Percentiles rank a stretch among this genome's conserved stretches.
Evolutionary conservation across 2,797 vertebrate genomes (phyloP).

Genomic region (Tokudaia tokunoshimensis): DNA sequence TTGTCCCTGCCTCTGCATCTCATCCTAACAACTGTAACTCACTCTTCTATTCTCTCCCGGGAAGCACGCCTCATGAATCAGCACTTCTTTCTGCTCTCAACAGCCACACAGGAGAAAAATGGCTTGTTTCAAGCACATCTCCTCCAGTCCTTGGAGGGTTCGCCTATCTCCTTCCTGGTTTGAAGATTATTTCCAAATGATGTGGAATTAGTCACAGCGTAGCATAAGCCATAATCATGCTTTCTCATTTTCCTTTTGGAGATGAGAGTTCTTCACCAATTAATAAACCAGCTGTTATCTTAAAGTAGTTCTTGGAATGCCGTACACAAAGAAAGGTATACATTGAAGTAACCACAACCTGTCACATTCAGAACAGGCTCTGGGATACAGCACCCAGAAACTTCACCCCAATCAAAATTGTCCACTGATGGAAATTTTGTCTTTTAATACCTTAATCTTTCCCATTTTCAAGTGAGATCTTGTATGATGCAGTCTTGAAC

Average conservation of each 20-base stretch:
- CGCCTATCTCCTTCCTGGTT: conserved; percentile 43
- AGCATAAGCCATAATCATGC: conserved; percentile 10
- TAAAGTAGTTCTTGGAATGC: background rate
- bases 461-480: background rate
- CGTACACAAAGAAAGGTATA: background rate
- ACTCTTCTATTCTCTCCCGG: background rate
- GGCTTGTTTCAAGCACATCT: conserved; percentile 33
- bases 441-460: background rate
- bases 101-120: background rate
- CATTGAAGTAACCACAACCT: background rate
- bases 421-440: background rate
- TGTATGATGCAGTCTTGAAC: background rate
- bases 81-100: background rate
- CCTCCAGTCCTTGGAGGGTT: conserved; percentile 27
- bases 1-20: background rate
- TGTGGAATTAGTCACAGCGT: conserved; percentile 68
- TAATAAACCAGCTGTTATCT: background rate
- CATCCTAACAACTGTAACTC: background rate
- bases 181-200: conserved; percentile 67
- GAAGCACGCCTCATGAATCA: background rate
- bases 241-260: background rate
- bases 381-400: background rate
- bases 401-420: background rate
- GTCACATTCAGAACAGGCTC: background rate
- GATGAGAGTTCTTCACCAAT: background rate